A percentile compares a stretch with the other conserved stretches of the same genome.
Conservation (phyloP, 2,113 vertebrate genomes). For the Malurus cyaneus region DNA sequence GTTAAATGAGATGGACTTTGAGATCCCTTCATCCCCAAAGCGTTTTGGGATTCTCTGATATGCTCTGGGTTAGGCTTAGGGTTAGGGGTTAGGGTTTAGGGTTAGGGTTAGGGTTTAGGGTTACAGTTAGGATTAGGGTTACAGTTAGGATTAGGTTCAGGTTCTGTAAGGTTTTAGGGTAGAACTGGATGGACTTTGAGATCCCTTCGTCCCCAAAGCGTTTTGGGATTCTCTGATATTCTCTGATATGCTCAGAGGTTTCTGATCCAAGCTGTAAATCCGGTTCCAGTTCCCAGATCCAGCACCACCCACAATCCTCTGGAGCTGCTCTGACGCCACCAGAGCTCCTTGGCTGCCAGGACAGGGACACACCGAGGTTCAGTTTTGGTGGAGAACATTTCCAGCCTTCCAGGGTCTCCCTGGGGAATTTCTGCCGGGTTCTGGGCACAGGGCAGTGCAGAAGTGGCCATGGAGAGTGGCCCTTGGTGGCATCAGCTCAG, state of each 20-base stretch:
- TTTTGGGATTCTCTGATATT: rapidly evolving
- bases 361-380: not conserved
- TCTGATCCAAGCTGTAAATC: not conserved
- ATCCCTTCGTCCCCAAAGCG: not conserved
- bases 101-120: too few species aligned
- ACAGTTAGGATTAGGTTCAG: too few species aligned
- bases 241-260: not conserved
- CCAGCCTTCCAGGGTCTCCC: not conserved
- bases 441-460: not conserved
- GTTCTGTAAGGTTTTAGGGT: too few species aligned
- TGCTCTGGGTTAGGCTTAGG: too few species aligned
- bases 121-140: too few species aligned
- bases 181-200: not conserved
- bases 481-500: not conserved
- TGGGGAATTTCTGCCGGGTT: rapidly evolving
- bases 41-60: too few species aligned
- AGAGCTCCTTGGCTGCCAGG: rapidly evolving
- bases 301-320: rapidly evolving
- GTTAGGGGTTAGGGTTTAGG: too few species aligned
- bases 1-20: too few species aligned
- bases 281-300: rapidly evolving
- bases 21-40: too few species aligned
- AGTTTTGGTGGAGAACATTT: rapidly evolving
- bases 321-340: not conserved
- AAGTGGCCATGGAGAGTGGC: not conserved